Conservation (phyloP, 2,888 invertebrate species). For the Amaurobius ferox region DNA sequence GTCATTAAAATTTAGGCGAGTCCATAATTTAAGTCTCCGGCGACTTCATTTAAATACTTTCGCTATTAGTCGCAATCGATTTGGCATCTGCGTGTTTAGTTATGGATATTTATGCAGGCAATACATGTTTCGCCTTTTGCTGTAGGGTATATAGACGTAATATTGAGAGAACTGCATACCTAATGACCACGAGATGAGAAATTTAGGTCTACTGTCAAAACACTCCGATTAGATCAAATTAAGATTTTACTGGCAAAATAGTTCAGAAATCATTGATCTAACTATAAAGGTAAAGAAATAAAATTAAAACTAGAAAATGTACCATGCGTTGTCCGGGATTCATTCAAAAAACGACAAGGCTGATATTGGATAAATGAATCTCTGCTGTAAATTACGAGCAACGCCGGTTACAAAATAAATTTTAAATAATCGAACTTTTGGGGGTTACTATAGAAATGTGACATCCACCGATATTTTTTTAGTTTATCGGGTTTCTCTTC, state of each 20-base stretch:
- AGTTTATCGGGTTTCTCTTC: too few species aligned
- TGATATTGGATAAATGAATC: too few species aligned
- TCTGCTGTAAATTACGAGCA: too few species aligned
- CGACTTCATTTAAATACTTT: slow-evolving; percentile 1
- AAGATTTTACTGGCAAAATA: not conserved
- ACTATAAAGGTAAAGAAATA: too few species aligned
- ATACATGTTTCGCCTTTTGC: not conserved
- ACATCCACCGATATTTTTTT: too few species aligned
- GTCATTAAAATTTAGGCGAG: not conserved
- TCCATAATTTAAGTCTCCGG: not conserved
- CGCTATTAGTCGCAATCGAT: not conserved
- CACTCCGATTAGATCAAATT: not conserved
- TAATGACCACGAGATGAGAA: not conserved
- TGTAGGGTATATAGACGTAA: not conserved
- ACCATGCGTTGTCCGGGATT: too few species aligned
- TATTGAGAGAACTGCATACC: not conserved
- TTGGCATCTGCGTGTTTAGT: not conserved
- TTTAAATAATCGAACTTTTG: too few species aligned
- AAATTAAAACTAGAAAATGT: too few species aligned
- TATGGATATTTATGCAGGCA: not conserved
- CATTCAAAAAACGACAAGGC: too few species aligned
- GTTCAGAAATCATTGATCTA: too few species aligned
- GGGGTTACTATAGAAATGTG: too few species aligned
- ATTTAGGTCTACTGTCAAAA: not conserved
- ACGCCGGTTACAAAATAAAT: too few species aligned